phyloP scores from a whole-genome alignment of 2,797 vertebrate genomes.

The Sebastes steindachneri region DNA sequence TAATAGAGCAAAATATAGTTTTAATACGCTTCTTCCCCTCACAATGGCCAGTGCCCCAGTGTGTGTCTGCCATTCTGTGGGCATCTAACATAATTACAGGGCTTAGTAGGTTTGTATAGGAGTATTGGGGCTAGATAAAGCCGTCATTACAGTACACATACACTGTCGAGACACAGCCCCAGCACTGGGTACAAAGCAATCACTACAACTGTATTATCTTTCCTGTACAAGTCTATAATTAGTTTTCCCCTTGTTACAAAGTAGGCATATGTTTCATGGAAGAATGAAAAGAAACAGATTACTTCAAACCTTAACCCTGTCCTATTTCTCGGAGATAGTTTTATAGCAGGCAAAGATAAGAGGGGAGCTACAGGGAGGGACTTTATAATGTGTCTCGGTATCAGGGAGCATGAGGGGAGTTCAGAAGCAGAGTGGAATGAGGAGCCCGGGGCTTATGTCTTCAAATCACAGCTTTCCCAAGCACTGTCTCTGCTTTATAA shows the following conservation, averaged over 20 bases:
- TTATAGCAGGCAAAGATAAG: conserved; percentile 75
- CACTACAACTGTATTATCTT: conserved; percentile 76
- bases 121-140: conserved; percentile 69
- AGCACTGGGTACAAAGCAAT: conserved; percentile 68
- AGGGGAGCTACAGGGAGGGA: conserved; percentile 69
- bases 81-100: conserved; percentile 68
- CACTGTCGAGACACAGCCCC: conserved; percentile 55
- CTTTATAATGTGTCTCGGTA: conserved; percentile 74
- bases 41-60: conserved; percentile 43
- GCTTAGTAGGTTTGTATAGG: conserved; percentile 60
- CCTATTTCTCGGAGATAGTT: conserved; percentile 75
- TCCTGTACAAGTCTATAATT: conserved; percentile 80
- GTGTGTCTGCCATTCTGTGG: conserved; percentile 56
- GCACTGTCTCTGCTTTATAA: conserved; percentile 51
- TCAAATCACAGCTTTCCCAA: conserved; percentile 75
- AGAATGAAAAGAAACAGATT: conserved; percentile 78
- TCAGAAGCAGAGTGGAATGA: conserved; percentile 72
- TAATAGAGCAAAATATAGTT: conserved; percentile 44
- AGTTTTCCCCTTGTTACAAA: conserved; percentile 76
- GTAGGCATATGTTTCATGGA: conserved; percentile 77
- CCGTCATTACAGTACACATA: conserved; percentile 69
- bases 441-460: conserved; percentile 72
- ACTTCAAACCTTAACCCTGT: conserved; percentile 74
- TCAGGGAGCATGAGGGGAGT: conserved; percentile 70
- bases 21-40: conserved; percentile 43